phyloP scores from a whole-genome alignment of 2,797 vertebrate genomes.

The Nothura maculosa region DNA sequence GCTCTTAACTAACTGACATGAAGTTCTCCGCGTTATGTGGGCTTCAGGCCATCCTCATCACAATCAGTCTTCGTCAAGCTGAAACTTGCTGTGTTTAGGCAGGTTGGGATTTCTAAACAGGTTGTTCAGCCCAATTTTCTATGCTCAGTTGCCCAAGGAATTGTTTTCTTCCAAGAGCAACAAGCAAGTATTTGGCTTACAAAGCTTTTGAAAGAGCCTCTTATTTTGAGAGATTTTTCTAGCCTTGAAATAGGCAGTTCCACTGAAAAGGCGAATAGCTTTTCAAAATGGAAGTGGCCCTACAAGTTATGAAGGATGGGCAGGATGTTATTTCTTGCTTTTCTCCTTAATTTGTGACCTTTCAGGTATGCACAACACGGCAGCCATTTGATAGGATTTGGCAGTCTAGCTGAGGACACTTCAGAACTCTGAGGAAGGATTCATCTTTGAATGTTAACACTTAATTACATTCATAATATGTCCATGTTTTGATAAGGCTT shows the following conservation, averaged over 20 bases:
- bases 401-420: neutral
- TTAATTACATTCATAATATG: neutral
- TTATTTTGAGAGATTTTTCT: slow-evolving; percentile 5
- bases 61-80: slow-evolving; percentile 60
- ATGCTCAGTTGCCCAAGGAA: slow-evolving; percentile 61
- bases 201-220: slow-evolving; percentile 23
- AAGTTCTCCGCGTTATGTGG: slow-evolving; percentile 59
- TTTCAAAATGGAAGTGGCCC: neutral
- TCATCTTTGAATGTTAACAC: rapidly evolving
- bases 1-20: slow-evolving; percentile 41
- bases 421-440: neutral
- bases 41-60: slow-evolving; percentile 50
- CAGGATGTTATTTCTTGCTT: neutral
- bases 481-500: neutral
- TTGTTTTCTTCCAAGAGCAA: slow-evolving; percentile 67
- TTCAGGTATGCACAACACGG: neutral
- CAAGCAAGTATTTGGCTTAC: slow-evolving; percentile 17
- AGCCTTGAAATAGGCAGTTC: neutral
- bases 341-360: neutral
- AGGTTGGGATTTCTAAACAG: slow-evolving; percentile 67
- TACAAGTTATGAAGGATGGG: neutral
- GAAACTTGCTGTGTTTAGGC: slow-evolving; percentile 72
- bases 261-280: neutral
- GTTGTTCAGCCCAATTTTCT: slow-evolving; percentile 68
- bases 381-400: neutral